Conservation (phyloP, 2,797 vertebrate genomes). For the Merluccius polli region DNA sequence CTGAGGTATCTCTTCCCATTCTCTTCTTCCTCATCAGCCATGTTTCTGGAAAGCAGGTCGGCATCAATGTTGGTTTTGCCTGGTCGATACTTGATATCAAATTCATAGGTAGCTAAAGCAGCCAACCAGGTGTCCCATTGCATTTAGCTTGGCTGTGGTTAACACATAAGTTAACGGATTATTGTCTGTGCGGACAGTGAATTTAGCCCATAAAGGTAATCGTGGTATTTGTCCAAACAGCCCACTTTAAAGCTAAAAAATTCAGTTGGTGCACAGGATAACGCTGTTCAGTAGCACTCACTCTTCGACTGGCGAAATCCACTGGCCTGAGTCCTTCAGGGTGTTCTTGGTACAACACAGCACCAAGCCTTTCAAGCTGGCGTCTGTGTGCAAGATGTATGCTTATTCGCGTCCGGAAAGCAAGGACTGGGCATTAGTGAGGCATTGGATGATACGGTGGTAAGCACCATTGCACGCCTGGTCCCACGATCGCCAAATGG, state of each 20-base stretch:
- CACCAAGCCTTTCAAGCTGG: background rate
- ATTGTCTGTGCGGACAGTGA: slow-evolving; percentile 11
- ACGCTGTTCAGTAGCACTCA: slow-evolving; percentile 4
- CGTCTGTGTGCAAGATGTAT: slow-evolving; percentile 18
- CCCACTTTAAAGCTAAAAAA: slow-evolving; percentile 15
- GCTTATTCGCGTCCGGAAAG: slow-evolving; percentile 8
- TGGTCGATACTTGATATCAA: background rate
- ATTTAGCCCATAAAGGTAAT: background rate
- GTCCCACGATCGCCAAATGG: background rate
- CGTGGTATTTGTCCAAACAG: slow-evolving; percentile 12
- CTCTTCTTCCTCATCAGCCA: background rate
- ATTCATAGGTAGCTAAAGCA: slow-evolving; percentile 1
- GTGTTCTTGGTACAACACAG: background rate
- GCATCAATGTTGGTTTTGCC: no score
- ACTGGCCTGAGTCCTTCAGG: background rate
- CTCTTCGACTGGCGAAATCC: slow-evolving; percentile 15
- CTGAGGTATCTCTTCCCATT: slow-evolving; percentile 3
- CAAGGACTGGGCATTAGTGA: slow-evolving; percentile 6
- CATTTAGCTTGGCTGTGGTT: slow-evolving; percentile 1
- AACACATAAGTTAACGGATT: background rate
- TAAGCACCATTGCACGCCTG: slow-evolving; percentile 1
- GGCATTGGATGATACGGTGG: background rate
- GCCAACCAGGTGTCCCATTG: background rate
- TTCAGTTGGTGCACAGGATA: slow-evolving; percentile 12
- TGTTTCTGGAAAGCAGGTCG: no score